Percentiles rank a stretch among this genome's conserved stretches.
phyloP scores from a whole-genome alignment of 2,888 invertebrate genomes.

The Synanthedon andrenaeformis region DNA sequence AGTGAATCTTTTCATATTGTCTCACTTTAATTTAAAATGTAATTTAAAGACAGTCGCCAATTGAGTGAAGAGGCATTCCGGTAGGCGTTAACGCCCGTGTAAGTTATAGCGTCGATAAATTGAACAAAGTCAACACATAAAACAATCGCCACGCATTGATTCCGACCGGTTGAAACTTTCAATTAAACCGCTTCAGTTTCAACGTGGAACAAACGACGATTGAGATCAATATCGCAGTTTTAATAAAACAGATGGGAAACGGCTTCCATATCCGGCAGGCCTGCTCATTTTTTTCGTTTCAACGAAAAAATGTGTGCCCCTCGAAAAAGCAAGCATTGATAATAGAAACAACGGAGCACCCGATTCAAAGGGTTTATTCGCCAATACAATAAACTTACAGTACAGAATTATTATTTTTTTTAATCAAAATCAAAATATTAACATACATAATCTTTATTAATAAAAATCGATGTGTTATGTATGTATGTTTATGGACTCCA shows the following conservation, averaged over 20 bases:
- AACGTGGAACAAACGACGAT: conserved; percentile 28
- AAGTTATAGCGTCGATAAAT: conserved; percentile 55
- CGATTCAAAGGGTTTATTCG: conserved; percentile 44
- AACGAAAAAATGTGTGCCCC: conserved; percentile 18
- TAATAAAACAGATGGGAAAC: conserved; percentile 64
- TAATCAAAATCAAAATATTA: too few species aligned
- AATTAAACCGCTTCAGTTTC: conserved; percentile 35
- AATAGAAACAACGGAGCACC: conserved; percentile 60
- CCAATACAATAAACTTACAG: not conserved
- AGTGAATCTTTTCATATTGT: not conserved
- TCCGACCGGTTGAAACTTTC: conserved; percentile 36
- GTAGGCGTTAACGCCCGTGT: conserved; percentile 40
- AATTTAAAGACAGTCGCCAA: not conserved
- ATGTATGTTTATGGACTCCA: too few species aligned
- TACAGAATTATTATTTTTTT: not conserved
- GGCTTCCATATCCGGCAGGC: conserved; percentile 52
- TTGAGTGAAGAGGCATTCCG: conserved; percentile 8
- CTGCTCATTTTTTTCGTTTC: conserved; percentile 37
- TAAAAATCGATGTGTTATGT: too few species aligned
- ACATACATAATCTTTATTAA: too few species aligned
- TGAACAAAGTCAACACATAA: conserved; percentile 50
- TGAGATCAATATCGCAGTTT: conserved; percentile 62
- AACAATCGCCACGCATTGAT: conserved; percentile 38
- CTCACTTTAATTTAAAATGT: not conserved
- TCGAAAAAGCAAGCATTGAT: conserved; percentile 56